Base-by-base conservation (phyloP, 2,888 invertebrate genomes). In the Eristalis pertinax region DNA sequence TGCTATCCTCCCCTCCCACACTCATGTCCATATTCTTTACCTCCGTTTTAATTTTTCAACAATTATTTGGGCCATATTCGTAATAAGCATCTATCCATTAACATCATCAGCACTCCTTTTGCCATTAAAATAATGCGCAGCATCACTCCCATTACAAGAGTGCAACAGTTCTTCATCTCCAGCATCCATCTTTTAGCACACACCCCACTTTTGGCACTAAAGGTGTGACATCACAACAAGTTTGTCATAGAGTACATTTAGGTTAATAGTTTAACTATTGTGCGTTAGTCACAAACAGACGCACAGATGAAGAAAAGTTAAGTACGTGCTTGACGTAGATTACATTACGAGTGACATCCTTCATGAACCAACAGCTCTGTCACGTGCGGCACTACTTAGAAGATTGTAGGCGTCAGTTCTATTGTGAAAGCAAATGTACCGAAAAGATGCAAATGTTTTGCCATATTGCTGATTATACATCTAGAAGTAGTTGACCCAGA, bases 311-410 rank as follows among this genome's bases (percentile, higher is more conserved):
- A 19, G 56, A 29, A 7, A 10, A 11, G 22, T 35, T 38, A 15
- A 60, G 70, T 22, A 35, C 10, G 24, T 60, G 38, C 70, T 60
- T 70, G 60, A 38, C 60, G 24, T 24, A 70, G 8, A 70, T 38
- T 58, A 69, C 38, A 58, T 38, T 60, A 32, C 60, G 60, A 24
- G 35, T 24, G 38, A 60, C 22, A 60, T 24, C 60, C 22, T 11
- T 24, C 22, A 38, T 58, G 22, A 15, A 11, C 24, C 38, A 38
- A 5, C n/a, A 24, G 26, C 24, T 24, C 26, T 38, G 35, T 60
- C 60, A 70, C 70, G 60, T 70, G n/a, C 35, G 35, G 19, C 24
- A 29, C 24, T 69, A 60, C 50, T 26, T 3, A 38, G 60, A 38
- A 41, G n/a, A 19, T 70, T 60, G 38, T 70, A 24, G 70, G 38